Evolutionary conservation across 2,888 invertebrate species (phyloP), one percentile per base, ranked within the genome.

Genomic region (Drosophila lacicola): DNA sequence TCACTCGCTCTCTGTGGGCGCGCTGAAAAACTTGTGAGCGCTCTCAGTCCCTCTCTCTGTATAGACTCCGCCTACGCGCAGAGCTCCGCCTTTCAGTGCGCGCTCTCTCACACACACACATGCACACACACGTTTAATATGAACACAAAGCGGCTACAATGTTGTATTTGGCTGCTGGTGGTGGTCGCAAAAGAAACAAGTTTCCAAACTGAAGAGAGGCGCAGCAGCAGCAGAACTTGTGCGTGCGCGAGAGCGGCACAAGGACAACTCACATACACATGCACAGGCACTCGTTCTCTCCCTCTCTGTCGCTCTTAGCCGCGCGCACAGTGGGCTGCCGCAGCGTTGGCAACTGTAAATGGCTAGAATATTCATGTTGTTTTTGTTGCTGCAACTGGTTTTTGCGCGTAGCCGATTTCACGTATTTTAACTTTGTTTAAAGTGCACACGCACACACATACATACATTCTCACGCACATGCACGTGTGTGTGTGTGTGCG

Each of bases 131-230:
- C 41, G 55, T 33, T 56, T 49, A 65, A 75, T 53, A 66, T 51
- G 60, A 86, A 84, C 70, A 81, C 66, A 79, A 89, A 88, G 82
- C 83, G 80, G 83, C 78, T 77, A 89, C 86, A 89, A 89, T 86
- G 88, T 86, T 89, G 74, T 82, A 74, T 68, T 75, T 68, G 74
- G 71, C 76, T 80, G 75, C 70, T 88, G 72, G 56, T 80, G 75
- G 69, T 84, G 71, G 56, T 36, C 67, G 36, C 87, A 88, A 90
- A 89, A 80, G 89, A 88, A 88, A 88, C 89, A 88, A 88, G 86
- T 90, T 90, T 82, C 78, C 76, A 88, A 79, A 79, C 71, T 82
- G 66, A 80, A 70, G 72, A 78, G 73, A 83, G 74, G 66, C 29
- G 53, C 41, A 67, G 67, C 66, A 63, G 66, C 64, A 57, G 56